Evolutionary conservation across 2,113 vertebrate genomes (phyloP), one percentile per base, ranked within the genome.

Genomic region (Gracilinanus agilis): DNA sequence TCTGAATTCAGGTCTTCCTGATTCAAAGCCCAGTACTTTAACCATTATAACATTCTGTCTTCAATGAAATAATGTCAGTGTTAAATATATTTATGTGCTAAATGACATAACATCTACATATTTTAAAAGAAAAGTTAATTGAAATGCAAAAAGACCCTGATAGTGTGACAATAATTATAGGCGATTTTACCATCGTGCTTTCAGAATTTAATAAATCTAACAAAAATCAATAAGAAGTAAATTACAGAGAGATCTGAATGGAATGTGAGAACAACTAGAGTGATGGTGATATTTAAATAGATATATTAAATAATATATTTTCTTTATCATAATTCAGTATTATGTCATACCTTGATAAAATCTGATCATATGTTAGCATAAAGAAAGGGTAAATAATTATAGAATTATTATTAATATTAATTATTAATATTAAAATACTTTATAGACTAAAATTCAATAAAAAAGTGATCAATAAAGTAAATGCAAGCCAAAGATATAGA

Each of bases 171-270:
- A 83, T 83, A 83, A 83, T 83, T 83, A 83, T 83, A 83, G 67
- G n/a, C 40, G n/a, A 83, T 40, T 83, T 83, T 83, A 40, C n/a
- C 67, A 40, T 40, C 40, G 67, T 2, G 21, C 67, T 40, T 83
- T 83, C 67, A 83, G 67, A 83, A 83, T 83, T 83, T 83, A 83
- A 83, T 83, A 83, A 83, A 83, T 83, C 67, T 83, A 83, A 40
- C n/a, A 23, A 83, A 83, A 83, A 83, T 83, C 67, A 40, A 83
- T 83, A 83, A 40, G 67, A 83, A 83, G 16, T 83, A 83, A 83
- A 83, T 83, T 83, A 40, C n/a, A 83, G 6, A 19, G 12, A 83
- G 34, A 83, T 83, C 67, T 83, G 67, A 40, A 34, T 40, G 40
- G 67, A 16, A 40, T 83, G 67, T 40, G n/a, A 40, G n/a, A 16